Evolutionary conservation across 2,113 vertebrate species (phyloP).

Genomic region (Sphaerodactylus townsendi): DNA sequence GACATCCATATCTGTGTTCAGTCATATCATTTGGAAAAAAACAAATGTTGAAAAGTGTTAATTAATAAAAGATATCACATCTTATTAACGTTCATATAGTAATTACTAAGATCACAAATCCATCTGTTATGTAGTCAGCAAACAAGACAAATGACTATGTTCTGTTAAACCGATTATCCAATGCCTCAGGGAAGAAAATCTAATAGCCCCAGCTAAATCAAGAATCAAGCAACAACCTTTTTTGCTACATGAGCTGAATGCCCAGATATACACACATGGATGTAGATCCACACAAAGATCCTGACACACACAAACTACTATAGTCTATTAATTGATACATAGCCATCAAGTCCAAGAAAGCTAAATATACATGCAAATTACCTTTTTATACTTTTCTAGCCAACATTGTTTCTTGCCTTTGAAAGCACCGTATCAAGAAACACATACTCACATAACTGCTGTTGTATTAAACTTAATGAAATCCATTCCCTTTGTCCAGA

Average conservation of each 20-base stretch:
- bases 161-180: conserved; percentile 87
- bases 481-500: background rate
- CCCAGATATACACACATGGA: fast-evolving
- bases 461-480: conserved; percentile 33
- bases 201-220: conserved; percentile 75
- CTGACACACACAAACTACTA: background rate
- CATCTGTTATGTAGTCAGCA: conserved; percentile 76
- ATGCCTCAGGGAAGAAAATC: conserved; percentile 82
- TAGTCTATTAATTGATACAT: background rate
- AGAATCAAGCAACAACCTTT: conserved; percentile 75
- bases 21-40: conserved; percentile 61
- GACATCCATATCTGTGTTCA: conserved; percentile 46
- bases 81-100: conserved; percentile 73
- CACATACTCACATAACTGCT: background rate
- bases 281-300: background rate
- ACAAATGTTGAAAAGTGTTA: conserved; percentile 65
- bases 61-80: conserved; percentile 79
- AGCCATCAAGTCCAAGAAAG: background rate
- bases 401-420: conserved; percentile 25
- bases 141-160: conserved; percentile 87
- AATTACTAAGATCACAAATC: conserved; percentile 77
- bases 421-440: conserved; percentile 3
- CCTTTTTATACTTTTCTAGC: conserved; percentile 12
- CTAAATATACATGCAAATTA: background rate
- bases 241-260: conserved; percentile 14